Conservation (phyloP, 2,797 vertebrate genomes). For the Myripristis murdjan region DNA sequence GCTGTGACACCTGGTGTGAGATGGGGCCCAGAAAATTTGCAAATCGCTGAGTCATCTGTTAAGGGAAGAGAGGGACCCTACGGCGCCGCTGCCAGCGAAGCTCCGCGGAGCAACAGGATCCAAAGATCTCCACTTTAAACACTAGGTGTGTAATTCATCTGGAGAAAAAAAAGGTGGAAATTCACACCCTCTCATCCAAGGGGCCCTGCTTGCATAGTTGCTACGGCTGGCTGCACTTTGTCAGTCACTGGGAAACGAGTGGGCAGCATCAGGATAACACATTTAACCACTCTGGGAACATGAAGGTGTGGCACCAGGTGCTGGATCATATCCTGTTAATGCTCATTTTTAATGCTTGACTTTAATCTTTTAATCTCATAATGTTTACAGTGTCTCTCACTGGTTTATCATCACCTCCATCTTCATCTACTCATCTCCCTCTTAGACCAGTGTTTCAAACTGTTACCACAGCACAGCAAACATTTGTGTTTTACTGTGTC, state of each 20-base stretch:
- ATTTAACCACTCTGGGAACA: not conserved
- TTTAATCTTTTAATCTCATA: not conserved
- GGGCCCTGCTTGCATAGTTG: constrained; percentile 47
- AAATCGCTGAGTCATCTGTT: constrained; percentile 5
- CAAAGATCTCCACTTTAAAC: constrained; percentile 17
- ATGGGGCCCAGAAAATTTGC: constrained; percentile 17
- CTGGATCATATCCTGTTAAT: not conserved
- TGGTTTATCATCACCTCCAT: too few species aligned
- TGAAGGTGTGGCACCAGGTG: constrained; percentile 1
- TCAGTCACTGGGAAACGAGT: constrained; percentile 48
- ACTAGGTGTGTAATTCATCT: constrained; percentile 35
- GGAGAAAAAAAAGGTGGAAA: constrained; percentile 19
- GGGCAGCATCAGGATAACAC: not conserved
- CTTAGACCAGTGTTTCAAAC: too few species aligned
- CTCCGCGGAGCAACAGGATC: not conserved
- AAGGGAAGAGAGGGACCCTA: constrained; percentile 9
- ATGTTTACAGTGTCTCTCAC: not conserved
- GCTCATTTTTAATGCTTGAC: not conserved
- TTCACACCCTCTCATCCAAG: constrained; percentile 22
- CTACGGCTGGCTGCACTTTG: constrained; percentile 40
- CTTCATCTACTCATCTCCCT: too few species aligned
- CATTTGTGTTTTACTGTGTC: not conserved
- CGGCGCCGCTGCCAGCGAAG: not conserved
- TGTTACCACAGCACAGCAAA: not conserved
- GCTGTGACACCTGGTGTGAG: constrained; percentile 50